A percentile compares a stretch with the other conserved stretches of the same genome.
Conservation (phyloP, 92 coral and sea anemone genomes). For the Porites lobata region DNA sequence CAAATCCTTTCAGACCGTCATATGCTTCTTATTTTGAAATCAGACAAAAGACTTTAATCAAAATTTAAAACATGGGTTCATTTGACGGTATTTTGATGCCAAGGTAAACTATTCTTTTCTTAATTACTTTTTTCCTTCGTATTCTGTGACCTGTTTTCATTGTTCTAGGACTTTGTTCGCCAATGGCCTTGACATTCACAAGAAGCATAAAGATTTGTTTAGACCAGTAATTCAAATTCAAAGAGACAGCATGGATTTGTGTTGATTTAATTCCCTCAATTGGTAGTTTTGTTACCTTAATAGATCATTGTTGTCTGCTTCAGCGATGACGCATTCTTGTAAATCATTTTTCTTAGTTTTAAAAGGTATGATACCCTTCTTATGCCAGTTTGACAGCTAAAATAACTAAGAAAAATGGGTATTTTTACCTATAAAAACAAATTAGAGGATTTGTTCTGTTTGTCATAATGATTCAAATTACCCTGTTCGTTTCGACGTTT, state of each 20-base stretch:
- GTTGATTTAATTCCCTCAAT: not conserved
- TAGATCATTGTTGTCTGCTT: no score
- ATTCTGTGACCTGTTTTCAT: not conserved
- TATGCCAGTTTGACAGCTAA: no score
- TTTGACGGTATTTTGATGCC: not conserved
- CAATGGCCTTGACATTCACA: not conserved
- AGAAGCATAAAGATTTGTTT: not conserved
- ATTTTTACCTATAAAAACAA: no score
- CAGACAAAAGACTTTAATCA: not conserved
- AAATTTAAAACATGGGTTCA: not conserved
- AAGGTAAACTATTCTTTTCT: not conserved
- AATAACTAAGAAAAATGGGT: no score
- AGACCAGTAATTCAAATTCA: not conserved
- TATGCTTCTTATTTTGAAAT: not conserved
- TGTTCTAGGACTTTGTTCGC: not conserved
- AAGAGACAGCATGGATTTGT: not conserved
- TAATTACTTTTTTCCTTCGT: not conserved
- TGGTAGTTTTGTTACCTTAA: not conserved
- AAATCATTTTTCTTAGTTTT: no score
- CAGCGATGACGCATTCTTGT: no score
- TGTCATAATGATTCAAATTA: no score
- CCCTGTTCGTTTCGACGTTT: no score
- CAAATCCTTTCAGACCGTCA: not conserved
- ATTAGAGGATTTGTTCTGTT: no score
- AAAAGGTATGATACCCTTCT: no score